Conservation (phyloP, 2,888 invertebrate genomes). For the Ophioninae sp. region DNA sequence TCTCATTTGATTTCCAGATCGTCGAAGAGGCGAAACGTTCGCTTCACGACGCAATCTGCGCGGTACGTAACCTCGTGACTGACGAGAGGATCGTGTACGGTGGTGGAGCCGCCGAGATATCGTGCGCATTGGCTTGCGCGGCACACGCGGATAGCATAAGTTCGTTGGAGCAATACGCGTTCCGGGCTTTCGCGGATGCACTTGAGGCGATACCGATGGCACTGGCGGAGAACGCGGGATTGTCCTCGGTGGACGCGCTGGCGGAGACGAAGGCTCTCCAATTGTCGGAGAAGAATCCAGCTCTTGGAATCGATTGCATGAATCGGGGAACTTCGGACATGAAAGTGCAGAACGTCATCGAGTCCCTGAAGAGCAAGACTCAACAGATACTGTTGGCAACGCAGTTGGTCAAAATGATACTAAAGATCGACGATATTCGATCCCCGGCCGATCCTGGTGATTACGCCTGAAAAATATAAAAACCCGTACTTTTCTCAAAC, state of each 20-base stretch:
- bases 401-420: constrained; percentile 99
- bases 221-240: constrained; percentile 97
- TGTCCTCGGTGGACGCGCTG: constrained; percentile 95
- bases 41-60: constrained; percentile 89
- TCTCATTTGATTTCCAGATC: constrained; percentile 81
- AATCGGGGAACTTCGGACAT: constrained; percentile 91
- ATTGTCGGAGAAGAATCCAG: constrained; percentile 90
- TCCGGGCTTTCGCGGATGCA: constrained; percentile 97
- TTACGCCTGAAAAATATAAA: constrained; percentile 44
- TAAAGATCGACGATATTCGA: constrained; percentile 98
- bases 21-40: constrained; percentile 89
- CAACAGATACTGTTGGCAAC: constrained; percentile 98
- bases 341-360: constrained; percentile 97
- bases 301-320: constrained; percentile 98
- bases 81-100: constrained; percentile 95
- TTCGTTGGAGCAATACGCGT: constrained; percentile 98
- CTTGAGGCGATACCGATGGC: constrained; percentile 97
- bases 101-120: constrained; percentile 97
- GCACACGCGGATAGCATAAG: constrained; percentile 93
- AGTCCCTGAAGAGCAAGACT: constrained; percentile 97
- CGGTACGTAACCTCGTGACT: constrained; percentile 87
- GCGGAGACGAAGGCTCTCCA: constrained; percentile 96
- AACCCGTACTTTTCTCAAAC: constrained; percentile 22
- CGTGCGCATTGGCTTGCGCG: constrained; percentile 95
- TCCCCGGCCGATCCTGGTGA: constrained; percentile 80